Conservation (phyloP, 1,140 invertebrate genomes). For the Periplaneta americana region DNA sequence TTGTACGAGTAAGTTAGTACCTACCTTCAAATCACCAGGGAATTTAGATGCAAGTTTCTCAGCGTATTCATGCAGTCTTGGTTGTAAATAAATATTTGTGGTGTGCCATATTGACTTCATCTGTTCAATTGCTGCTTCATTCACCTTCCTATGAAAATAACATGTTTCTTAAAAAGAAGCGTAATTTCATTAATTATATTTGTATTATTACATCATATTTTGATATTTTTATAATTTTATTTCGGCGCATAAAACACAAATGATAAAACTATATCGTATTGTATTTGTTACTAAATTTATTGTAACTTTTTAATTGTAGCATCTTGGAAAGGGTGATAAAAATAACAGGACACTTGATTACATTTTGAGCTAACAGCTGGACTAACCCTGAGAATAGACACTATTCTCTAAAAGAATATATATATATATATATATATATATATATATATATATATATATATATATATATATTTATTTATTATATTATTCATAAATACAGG, state of each 20-base stretch:
- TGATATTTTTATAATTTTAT: neutral
- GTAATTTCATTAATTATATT: neutral
- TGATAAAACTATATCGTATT: neutral
- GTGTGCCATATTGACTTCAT: slow-evolving; percentile 82
- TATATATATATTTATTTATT: too few species aligned
- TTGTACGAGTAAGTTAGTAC: slow-evolving; percentile 3
- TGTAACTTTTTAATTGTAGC: too few species aligned
- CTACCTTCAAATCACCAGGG: slow-evolving; percentile 78
- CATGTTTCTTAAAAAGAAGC: neutral
- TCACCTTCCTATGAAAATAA: slow-evolving; percentile 59
- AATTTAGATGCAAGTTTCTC: slow-evolving; percentile 74
- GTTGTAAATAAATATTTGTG: slow-evolving; percentile 86
- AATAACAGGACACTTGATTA: too few species aligned
- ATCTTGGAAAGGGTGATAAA: too few species aligned
- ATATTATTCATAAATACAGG: too few species aligned
- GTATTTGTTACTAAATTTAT: too few species aligned
- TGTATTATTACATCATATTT: neutral
- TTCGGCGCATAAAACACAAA: neutral
- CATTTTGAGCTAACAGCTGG: too few species aligned
- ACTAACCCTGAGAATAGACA: too few species aligned
- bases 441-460: too few species aligned
- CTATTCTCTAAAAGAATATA: too few species aligned
- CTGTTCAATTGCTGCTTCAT: slow-evolving; percentile 70
- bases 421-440: too few species aligned
- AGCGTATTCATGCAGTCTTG: slow-evolving; percentile 86